These are phyloP conservation scores for Dipodomys spectabilis DNA, from an alignment of 2,113 vertebrate species.

Conservation along the genomic window DNA sequence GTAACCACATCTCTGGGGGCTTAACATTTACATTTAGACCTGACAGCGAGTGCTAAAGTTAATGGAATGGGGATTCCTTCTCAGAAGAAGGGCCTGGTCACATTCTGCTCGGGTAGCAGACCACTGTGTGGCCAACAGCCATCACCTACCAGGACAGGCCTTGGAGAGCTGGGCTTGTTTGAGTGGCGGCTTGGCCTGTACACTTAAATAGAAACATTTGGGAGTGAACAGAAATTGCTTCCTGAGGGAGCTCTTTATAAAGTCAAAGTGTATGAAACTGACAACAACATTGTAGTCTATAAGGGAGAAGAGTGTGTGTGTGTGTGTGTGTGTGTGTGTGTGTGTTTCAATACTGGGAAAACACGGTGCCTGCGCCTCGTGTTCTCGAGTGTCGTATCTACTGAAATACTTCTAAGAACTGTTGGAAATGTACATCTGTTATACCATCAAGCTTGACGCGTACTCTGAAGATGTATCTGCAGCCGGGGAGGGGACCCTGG, in stretches of 20 bases:
- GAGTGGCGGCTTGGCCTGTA: neutral
- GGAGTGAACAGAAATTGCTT: slow-evolving; percentile 87
- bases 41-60: neutral
- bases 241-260: slow-evolving; percentile 90
- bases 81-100: neutral
- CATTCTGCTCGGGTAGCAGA: neutral
- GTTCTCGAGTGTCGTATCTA: too few relatives aligned
- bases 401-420: too few relatives aligned
- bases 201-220: neutral
- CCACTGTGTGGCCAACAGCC: fast-evolving
- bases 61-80: too few relatives aligned
- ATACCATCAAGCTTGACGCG: too few relatives aligned
- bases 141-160: neutral
- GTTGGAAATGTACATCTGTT: too few relatives aligned
- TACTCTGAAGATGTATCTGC: too few relatives aligned
- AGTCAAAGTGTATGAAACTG: slow-evolving; percentile 94
- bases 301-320: slow-evolving; percentile 88
- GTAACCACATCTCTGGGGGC: neutral
- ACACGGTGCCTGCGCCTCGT: too few relatives aligned
- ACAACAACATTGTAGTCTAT: slow-evolving; percentile 93
- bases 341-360: too few relatives aligned
- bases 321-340: too few relatives aligned
- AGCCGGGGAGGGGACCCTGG: too few relatives aligned
- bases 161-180: neutral
- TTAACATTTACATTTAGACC: neutral